Conservation (phyloP, 1,140 invertebrate species). For the Atta colombica region DNA sequence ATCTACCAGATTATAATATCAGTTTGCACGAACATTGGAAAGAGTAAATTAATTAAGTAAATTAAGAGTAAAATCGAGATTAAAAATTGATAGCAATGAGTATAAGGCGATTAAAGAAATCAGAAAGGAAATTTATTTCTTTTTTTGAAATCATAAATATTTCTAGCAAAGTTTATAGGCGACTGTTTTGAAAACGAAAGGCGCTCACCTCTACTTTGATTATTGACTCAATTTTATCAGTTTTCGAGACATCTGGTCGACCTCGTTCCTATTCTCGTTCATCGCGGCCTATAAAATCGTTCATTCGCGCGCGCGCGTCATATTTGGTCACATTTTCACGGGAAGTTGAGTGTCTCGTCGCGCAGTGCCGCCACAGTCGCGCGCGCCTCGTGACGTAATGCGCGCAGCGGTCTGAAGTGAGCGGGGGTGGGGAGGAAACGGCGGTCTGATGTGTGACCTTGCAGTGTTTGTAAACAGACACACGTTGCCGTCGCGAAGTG, state of each 20-base stretch:
- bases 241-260: not conserved
- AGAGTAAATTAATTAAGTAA: too few species aligned
- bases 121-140: not conserved
- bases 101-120: too few species aligned
- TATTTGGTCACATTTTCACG: not conserved
- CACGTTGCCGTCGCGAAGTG: constrained; percentile 80
- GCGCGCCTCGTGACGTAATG: constrained; percentile 78
- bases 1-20: too few species aligned
- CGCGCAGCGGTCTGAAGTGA: constrained; percentile 45
- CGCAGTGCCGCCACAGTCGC: constrained; percentile 56
- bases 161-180: not conserved
- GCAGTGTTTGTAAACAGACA: constrained; percentile 86
- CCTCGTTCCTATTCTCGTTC: not conserved
- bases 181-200: not conserved
- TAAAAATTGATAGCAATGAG: too few species aligned
- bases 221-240: constrained; percentile 7
- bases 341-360: not conserved
- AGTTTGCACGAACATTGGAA: too few species aligned
- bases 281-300: not conserved
- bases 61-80: too few species aligned
- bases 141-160: not conserved
- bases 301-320: not conserved
- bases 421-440: constrained; percentile 68
- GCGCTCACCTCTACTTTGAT: not conserved
- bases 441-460: constrained; percentile 84